A percentile compares a stretch with the other conserved stretches of the same genome.
These are phyloP conservation scores for Indicator indicator DNA, from an alignment of 2,113 vertebrate species.

Conservation along the genomic window DNA sequence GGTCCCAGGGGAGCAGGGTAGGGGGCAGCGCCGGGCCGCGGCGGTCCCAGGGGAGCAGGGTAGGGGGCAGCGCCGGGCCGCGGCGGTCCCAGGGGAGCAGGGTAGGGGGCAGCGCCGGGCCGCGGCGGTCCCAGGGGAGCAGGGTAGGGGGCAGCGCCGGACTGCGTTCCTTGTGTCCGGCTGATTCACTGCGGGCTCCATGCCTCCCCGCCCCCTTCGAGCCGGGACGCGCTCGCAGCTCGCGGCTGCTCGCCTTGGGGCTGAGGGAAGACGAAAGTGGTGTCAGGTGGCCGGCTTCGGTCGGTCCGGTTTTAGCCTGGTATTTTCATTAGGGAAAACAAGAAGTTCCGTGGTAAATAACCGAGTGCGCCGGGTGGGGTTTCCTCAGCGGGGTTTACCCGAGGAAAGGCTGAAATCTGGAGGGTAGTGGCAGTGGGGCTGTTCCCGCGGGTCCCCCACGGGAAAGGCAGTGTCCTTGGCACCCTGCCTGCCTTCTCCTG, in stretches of 20 bases:
- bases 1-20: too few relatives aligned
- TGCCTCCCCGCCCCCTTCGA: not conserved
- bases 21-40: too few relatives aligned
- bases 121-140: not conserved
- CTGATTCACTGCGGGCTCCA: not conserved
- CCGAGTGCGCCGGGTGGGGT: not conserved
- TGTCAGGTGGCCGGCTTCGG: not conserved
- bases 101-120: too few relatives aligned
- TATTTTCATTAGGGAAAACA: not conserved
- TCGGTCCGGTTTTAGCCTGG: not conserved
- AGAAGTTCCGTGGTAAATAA: not conserved
- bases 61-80: not conserved
- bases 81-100: not conserved
- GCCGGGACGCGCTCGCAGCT: not conserved
- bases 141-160: not conserved
- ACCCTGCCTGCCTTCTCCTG: not conserved
- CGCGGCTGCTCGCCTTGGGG: not conserved
- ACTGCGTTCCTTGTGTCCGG: not conserved
- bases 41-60: not conserved
- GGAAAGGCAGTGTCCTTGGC: not conserved
- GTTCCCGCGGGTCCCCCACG: not conserved
- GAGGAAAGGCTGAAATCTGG: not conserved
- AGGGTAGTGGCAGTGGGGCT: not conserved
- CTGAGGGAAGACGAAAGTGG: not conserved
- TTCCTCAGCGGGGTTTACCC: not conserved